Evolutionary conservation across 1,140 invertebrate genomes (phyloP).

Genomic region (Arctopsyche grandis): DNA sequence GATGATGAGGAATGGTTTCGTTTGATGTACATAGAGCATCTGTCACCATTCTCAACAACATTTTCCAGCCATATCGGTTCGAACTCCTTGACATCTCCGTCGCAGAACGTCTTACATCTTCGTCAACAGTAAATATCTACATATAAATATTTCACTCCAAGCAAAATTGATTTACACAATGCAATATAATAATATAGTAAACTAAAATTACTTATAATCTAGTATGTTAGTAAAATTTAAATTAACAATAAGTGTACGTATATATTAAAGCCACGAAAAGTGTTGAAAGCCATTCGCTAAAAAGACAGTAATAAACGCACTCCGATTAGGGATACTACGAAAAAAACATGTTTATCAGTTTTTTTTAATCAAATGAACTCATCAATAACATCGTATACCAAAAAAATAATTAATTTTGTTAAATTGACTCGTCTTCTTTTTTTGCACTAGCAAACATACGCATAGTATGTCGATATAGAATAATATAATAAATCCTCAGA

Average conservation of each 20-base stretch:
- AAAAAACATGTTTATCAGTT: too few species aligned
- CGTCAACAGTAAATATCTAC: background rate
- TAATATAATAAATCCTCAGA: too few species aligned
- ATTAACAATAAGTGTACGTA: background rate
- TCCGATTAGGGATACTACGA: too few species aligned
- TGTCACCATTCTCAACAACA: slow-evolving; percentile 58
- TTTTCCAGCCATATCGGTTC: slow-evolving; percentile 59
- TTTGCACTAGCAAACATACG: too few species aligned
- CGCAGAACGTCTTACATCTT: slow-evolving; percentile 67
- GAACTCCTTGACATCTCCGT: slow-evolving; percentile 53
- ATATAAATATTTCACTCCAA: background rate
- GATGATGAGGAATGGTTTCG: background rate
- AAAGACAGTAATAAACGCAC: background rate
- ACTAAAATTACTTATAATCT: too few species aligned
- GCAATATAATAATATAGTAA: too few species aligned
- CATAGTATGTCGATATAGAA: too few species aligned
- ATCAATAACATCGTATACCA: too few species aligned
- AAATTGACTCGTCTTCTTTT: too few species aligned
- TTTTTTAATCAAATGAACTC: too few species aligned
- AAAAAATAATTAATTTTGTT: too few species aligned
- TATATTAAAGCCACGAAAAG: background rate
- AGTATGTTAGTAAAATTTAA: background rate
- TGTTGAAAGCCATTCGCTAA: slow-evolving; percentile 1
- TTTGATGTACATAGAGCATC: slow-evolving; percentile 58
- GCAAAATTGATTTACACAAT: background rate